Evolutionary conservation across 2,888 invertebrate species (phyloP), one percentile per base, ranked within the genome.

Genomic region (Dichetophora obliterata): DNA sequence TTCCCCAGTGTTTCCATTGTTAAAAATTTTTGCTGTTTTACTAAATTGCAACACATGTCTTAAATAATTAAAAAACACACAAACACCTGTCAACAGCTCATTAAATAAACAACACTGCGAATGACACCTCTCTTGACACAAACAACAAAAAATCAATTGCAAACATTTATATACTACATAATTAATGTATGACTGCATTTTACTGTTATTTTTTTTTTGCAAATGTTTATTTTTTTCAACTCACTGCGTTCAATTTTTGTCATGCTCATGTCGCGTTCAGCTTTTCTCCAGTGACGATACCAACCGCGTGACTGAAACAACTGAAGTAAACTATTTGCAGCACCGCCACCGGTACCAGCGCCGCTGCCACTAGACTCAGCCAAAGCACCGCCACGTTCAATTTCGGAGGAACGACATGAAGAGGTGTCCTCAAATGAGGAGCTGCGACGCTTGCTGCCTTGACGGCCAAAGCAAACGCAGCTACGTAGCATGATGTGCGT

Each of bases 181-280:
- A 11, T 54, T 54, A 54, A 54, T 54, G 54, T 22, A 54, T 54
- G 19, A 19, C 22, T 19, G 54, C 54, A 54, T 43, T 43, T 43
- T 11, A 43, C 14, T 43, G 43, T 43, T 43, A 1, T 11, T 43
- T 11, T 43, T 43, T 43, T 43, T 43, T 43, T 37, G n/a, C n/a
- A n/a, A n/a, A n/a, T n/a, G n/a, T 37, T 37, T 43, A 2, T 43
- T 43, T 43, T 43, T 43, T 43, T 14, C 43, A n/a, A 91, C 93
- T 93, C 89, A 94, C 94, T 94, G 91, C 94, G 91, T 89, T 94
- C 94, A 76, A 94, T 92, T 88, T 93, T 94, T 27, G 94, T 93
- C 93, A 94, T 94, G 89, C 93, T 93, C 88, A 93, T 92, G 78
- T 86, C 87, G 81, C 93, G 93, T 82, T 93, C 92, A 81, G 90